Percentiles rank a stretch among this genome's conserved stretches.
These are phyloP conservation scores for Eurystomus glaucurus DNA, from an alignment of 2,797 vertebrate genomes.

Conservation along the genomic window DNA sequence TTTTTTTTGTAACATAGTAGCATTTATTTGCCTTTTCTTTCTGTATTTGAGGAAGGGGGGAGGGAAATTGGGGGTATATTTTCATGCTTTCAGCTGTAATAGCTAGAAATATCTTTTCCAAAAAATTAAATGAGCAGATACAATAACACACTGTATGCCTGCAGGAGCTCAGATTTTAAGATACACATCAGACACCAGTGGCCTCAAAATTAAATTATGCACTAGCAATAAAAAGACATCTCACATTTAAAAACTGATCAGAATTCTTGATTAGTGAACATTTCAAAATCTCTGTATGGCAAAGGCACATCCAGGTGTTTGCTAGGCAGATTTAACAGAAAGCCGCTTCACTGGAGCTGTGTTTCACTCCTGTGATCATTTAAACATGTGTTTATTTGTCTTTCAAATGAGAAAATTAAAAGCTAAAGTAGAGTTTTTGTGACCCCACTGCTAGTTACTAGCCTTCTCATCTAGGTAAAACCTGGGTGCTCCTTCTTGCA, in stretches of 20 bases:
- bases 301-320: constrained; percentile 33
- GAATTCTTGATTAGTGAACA: constrained; percentile 11
- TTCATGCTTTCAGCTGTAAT: constrained; percentile 3
- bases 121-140: constrained; percentile 32
- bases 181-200: constrained; percentile 13
- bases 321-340: background rate
- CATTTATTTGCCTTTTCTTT: background rate
- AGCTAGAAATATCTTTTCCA: background rate
- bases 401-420: background rate
- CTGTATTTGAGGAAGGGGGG: background rate
- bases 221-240: constrained; percentile 20
- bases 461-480: background rate
- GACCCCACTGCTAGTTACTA: background rate
- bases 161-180: constrained; percentile 28
- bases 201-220: constrained; percentile 49
- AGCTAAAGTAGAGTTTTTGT: background rate
- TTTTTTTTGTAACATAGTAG: background rate
- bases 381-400: constrained; percentile 32
- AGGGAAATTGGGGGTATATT: background rate
- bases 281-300: constrained; percentile 18
- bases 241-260: background rate
- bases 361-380: constrained; percentile 27
- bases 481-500: background rate
- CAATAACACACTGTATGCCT: background rate
- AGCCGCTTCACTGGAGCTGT: background rate